Base-by-base conservation (phyloP, 1,140 invertebrate species). In the Panagrolaimus sp. region DNA sequence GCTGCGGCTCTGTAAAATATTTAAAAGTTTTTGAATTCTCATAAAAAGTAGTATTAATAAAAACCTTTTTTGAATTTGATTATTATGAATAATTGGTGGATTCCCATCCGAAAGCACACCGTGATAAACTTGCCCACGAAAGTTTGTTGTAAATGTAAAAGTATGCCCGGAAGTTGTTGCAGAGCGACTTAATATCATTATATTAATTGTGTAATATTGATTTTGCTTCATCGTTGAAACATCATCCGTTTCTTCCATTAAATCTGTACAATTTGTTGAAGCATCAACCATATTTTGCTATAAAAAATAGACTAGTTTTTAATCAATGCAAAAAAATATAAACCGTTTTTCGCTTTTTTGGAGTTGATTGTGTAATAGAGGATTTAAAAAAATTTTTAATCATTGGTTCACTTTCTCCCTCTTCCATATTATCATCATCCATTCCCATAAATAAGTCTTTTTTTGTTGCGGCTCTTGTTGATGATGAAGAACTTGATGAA, bases 21-120 rank as follows among this genome's bases (percentile, higher is more conserved):
- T n/a, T 1, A 5, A 8, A 51, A 51, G 51, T 57, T 57, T 13
- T 11, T 20, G 27, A 27, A 57, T 57, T 2, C n/a, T 16, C 51
- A 57, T n/a, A 20, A 25, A 27, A 25, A 25, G 20, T 5, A 57
- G 11, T 3, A 57, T 13, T 11, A 16, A 16, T n/a, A 27, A n/a
- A 20, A 57, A 57, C 51, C 51, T 57, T 57, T 57, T 57, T 27
- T 57, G 51, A 25, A 57, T 57, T 27, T 57, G 51, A 1, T 20
- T 25, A 57, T 57, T 57, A 27, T 57, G 51, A 20, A 57, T 57
- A 11, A 57, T 57, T 27, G 51, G 51, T 57, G 51, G 20, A 3
- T 13, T 20, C 14, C 51, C 51, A 20, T 57, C 51, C 3, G 20
- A 11, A 1, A 57, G 20, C 4, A 57, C 51, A 0, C 51, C 51